A percentile compares a stretch with the other conserved stretches of the same genome.
phyloP scores from a whole-genome alignment of 2,113 vertebrate genomes.

The Pimephales promelas region DNA sequence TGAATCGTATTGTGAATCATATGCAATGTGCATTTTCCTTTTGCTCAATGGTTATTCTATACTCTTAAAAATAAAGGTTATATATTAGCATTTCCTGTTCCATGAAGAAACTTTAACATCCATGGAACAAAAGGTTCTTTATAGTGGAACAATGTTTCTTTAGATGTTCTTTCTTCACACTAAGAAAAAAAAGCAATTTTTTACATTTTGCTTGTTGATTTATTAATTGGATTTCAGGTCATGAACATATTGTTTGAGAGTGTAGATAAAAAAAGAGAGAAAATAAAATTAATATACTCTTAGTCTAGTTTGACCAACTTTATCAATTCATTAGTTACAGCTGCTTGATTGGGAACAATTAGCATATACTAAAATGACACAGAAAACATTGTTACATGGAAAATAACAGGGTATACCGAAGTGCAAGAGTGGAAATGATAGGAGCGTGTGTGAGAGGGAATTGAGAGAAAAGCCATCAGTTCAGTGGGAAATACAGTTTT shows the following conservation, averaged over 20 bases:
- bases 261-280: too few species aligned
- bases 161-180: too few species aligned
- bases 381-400: neutral
- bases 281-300: too few species aligned
- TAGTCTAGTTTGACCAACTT: neutral
- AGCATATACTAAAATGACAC: slow-evolving; percentile 6
- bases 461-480: neutral
- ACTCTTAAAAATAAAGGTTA: neutral
- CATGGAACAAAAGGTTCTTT: too few species aligned
- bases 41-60: neutral
- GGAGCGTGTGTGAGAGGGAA: neutral
- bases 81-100: too few species aligned
- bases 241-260: neutral
- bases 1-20: neutral
- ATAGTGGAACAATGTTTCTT: too few species aligned
- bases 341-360: slow-evolving; percentile 2
- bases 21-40: neutral
- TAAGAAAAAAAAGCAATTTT: too few species aligned
- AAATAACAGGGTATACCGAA: neutral
- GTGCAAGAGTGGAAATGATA: neutral
- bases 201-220: neutral
- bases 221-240: neutral
- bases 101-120: too few species aligned
- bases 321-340: neutral
- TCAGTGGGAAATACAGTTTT: neutral